Evolutionary conservation across 2,888 invertebrate species (phyloP).

Genomic region (Palloptera scutellata): DNA sequence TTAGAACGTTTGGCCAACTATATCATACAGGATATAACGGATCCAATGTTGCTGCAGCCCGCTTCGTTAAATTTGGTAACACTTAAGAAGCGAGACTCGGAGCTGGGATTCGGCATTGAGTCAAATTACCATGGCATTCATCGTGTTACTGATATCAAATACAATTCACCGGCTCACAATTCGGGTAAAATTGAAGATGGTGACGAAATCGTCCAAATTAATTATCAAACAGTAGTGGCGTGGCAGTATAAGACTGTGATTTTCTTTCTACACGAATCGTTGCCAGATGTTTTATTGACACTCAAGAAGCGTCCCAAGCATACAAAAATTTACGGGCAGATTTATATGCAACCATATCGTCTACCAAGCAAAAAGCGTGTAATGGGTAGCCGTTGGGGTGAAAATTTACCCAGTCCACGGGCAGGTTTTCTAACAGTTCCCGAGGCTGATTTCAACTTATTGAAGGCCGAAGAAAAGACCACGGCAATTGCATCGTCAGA

Average conservation of each 20-base stretch:
- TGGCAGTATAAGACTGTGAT: constrained; percentile 84
- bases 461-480: constrained; percentile 61
- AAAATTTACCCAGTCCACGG: constrained; percentile 74
- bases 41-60: constrained; percentile 91
- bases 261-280: constrained; percentile 76
- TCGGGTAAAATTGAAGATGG: constrained; percentile 93
- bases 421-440: constrained; percentile 68
- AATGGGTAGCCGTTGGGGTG: constrained; percentile 73
- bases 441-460: constrained; percentile 64
- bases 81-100: constrained; percentile 85
- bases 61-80: constrained; percentile 89
- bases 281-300: constrained; percentile 82
- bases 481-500: constrained; percentile 49
- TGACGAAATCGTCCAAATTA: constrained; percentile 93
- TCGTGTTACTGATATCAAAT: constrained; percentile 88
- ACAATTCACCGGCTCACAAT: constrained; percentile 90
- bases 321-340: constrained; percentile 78
- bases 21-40: constrained; percentile 85
- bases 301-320: constrained; percentile 85
- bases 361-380: constrained; percentile 76
- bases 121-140: constrained; percentile 82
- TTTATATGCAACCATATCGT: constrained; percentile 74
- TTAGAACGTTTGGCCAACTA: constrained; percentile 83
- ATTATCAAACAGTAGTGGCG: constrained; percentile 78
- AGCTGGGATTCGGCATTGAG: constrained; percentile 88